Conservation (phyloP, 2,113 vertebrate genomes). For the Corapipo altera region DNA sequence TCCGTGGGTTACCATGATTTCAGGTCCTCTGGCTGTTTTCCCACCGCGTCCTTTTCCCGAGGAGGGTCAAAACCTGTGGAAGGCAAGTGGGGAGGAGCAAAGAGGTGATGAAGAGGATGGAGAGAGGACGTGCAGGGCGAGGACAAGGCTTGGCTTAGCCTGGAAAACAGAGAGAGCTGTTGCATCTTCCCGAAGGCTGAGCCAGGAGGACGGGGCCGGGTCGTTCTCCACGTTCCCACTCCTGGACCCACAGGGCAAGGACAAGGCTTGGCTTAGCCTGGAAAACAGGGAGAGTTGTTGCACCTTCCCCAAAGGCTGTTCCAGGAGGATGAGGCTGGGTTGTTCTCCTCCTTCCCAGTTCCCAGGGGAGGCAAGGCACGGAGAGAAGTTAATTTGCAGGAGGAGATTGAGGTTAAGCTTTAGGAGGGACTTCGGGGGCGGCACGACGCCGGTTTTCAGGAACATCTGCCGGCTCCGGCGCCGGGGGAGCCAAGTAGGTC, state of each 20-base stretch:
- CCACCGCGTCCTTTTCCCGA: rapidly evolving
- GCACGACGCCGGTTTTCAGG: not conserved
- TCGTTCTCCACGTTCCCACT: not conserved
- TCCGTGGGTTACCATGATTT: not conserved
- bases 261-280: not conserved
- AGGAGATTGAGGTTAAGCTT: constrained; percentile 41
- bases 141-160: not conserved
- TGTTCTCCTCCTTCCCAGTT: not conserved
- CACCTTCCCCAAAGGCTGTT: not conserved
- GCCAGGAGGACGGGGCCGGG: not conserved
- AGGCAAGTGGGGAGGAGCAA: not conserved
- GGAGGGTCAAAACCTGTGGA: not conserved
- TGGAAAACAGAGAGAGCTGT: not conserved
- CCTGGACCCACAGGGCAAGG: not conserved
- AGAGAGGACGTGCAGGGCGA: not conserved
- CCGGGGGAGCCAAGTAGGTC: constrained; percentile 53
- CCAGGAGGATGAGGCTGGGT: not conserved
- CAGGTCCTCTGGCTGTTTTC: not conserved
- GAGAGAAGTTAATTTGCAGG: constrained; percentile 33
- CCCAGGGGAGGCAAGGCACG: not conserved
- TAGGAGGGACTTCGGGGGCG: not conserved
- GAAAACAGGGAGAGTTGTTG: not conserved
- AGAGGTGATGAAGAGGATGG: not conserved
- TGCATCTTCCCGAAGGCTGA: not conserved
- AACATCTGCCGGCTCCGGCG: not conserved